phyloP scores from a whole-genome alignment of 2,797 vertebrate genomes.

The Eutrigla gurnardus region DNA sequence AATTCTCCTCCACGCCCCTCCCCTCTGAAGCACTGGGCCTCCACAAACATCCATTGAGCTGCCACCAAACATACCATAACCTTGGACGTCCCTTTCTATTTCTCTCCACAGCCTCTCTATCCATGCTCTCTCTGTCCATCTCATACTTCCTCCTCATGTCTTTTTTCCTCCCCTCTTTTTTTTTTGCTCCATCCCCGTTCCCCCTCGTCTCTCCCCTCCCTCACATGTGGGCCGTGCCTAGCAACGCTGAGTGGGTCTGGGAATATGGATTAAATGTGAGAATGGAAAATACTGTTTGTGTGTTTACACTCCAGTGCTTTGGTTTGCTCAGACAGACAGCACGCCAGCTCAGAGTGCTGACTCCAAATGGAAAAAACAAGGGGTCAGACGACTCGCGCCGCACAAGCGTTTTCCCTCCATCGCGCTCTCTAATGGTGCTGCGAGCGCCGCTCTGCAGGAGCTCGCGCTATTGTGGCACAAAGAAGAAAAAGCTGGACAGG shows the following conservation, averaged over 20 bases:
- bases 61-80: slow-evolving; percentile 68
- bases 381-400: slow-evolving; percentile 57
- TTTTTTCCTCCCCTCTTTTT: slow-evolving; percentile 21
- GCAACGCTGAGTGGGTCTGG: slow-evolving; percentile 58
- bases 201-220: slow-evolving; percentile 30
- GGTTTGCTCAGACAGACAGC: slow-evolving; percentile 60
- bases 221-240: slow-evolving; percentile 47
- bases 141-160: slow-evolving; percentile 2
- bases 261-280: slow-evolving; percentile 80
- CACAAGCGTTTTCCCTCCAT: slow-evolving; percentile 53
- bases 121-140: slow-evolving; percentile 22
- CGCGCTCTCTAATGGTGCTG: slow-evolving; percentile 46
- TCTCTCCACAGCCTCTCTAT: slow-evolving; percentile 25
- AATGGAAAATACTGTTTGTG: slow-evolving; percentile 77
- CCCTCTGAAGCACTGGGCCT: slow-evolving; percentile 59
- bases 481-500: slow-evolving; percentile 18
- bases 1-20: slow-evolving; percentile 64
- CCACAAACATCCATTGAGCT: slow-evolving; percentile 68
- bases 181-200: slow-evolving; percentile 27
- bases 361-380: slow-evolving; percentile 70
- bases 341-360: slow-evolving; percentile 62
- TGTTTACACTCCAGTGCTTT: slow-evolving; percentile 76
- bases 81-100: slow-evolving; percentile 57
- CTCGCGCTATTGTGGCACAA: slow-evolving; percentile 21
- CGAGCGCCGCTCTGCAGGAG: slow-evolving; percentile 43